Percentiles rank a stretch among this genome's conserved stretches.
These are phyloP conservation scores for Rhodeus uyekii DNA, from an alignment of 2,797 vertebrate species.

Conservation along the genomic window DNA sequence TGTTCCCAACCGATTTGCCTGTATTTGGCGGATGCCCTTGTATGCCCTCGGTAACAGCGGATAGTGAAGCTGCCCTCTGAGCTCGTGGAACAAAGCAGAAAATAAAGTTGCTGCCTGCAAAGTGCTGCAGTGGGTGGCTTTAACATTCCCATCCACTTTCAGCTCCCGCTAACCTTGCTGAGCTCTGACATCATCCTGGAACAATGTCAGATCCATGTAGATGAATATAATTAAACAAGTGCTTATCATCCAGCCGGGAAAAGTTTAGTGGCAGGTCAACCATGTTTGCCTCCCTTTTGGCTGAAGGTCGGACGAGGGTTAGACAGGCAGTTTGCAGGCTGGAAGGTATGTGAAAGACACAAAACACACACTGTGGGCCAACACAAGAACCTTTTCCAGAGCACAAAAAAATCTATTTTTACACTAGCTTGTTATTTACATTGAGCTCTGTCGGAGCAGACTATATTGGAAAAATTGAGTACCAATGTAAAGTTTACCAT, in stretches of 20 bases:
- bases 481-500: neutral
- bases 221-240: slow-evolving; percentile 87
- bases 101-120: slow-evolving; percentile 58
- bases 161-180: slow-evolving; percentile 77
- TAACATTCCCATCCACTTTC: slow-evolving; percentile 58
- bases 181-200: slow-evolving; percentile 80
- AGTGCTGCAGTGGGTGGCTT: slow-evolving; percentile 55
- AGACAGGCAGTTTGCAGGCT: slow-evolving; percentile 55
- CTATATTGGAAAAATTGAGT: neutral
- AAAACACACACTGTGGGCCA: slow-evolving; percentile 24
- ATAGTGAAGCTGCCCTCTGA: slow-evolving; percentile 55
- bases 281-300: slow-evolving; percentile 76
- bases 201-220: slow-evolving; percentile 87
- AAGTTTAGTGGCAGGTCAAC: slow-evolving; percentile 78
- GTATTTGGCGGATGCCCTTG: slow-evolving; percentile 46
- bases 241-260: slow-evolving; percentile 80
- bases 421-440: slow-evolving; percentile 48
- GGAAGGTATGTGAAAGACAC: slow-evolving; percentile 48
- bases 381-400: slow-evolving; percentile 55
- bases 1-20: neutral
- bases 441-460: slow-evolving; percentile 28
- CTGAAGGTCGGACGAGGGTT: slow-evolving; percentile 81
- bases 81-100: slow-evolving; percentile 59
- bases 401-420: slow-evolving; percentile 57
- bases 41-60: slow-evolving; percentile 46